A percentile compares a stretch with the other conserved stretches of the same genome.
Evolutionary conservation across 2,888 invertebrate genomes (phyloP).

Genomic region (Tortricodes alternella): DNA sequence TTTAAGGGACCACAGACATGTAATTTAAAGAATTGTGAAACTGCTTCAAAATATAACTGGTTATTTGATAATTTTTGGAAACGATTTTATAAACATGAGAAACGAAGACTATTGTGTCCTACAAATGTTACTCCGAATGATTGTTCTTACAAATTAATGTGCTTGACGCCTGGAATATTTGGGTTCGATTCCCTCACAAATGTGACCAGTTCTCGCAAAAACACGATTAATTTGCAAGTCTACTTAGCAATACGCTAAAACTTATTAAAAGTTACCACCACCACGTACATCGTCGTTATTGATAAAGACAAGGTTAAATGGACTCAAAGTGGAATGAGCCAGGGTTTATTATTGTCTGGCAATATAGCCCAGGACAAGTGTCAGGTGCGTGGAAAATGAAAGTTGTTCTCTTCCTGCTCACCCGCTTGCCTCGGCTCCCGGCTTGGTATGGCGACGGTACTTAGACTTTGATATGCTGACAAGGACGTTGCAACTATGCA

Average conservation of each 20-base stretch:
- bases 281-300: background rate
- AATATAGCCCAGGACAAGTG: constrained; percentile 63
- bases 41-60: background rate
- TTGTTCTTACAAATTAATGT: background rate
- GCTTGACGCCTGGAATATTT: background rate
- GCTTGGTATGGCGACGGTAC: constrained; percentile 46
- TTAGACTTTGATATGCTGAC: constrained; percentile 44
- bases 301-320: background rate
- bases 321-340: background rate
- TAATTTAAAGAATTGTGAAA: constrained; percentile 21
- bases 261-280: background rate
- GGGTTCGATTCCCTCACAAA: constrained; percentile 25
- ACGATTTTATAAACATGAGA: background rate
- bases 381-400: constrained; percentile 82
- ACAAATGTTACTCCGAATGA: background rate
- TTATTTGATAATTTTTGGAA: background rate
- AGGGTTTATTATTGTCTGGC: constrained; percentile 45
- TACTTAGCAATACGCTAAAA: constrained; percentile 22
- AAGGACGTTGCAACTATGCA: constrained; percentile 43
- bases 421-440: constrained; percentile 65
- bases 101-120: background rate
- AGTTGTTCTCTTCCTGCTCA: constrained; percentile 81
- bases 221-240: constrained; percentile 26
- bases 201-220: constrained; percentile 19
- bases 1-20: constrained; percentile 36